phyloP scores from a whole-genome alignment of 2,797 vertebrate species.

The Hapalemur alaotrensis region DNA sequence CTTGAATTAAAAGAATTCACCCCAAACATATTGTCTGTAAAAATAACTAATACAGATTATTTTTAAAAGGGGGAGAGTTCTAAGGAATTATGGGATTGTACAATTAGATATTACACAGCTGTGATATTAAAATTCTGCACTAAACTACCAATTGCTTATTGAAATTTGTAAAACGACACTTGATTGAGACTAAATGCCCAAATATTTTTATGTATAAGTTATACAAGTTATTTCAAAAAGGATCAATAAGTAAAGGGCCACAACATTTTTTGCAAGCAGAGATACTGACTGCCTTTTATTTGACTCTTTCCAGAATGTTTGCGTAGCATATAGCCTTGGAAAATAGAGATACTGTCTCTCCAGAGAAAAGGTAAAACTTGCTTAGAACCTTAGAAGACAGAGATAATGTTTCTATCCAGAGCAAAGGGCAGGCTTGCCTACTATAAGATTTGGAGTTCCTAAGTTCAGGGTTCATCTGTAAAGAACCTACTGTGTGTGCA shows the following conservation, averaged over 20 bases:
- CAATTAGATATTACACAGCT: neutral
- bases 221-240: neutral
- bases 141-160: neutral
- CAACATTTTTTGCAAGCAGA: neutral
- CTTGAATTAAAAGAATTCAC: neutral
- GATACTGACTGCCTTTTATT: neutral
- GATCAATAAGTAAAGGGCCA: neutral
- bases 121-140: neutral
- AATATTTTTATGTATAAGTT: neutral
- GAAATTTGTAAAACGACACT: neutral
- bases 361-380: neutral
- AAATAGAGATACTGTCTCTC: neutral
- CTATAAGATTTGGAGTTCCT: neutral
- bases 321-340: neutral
- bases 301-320: neutral
- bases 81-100: neutral
- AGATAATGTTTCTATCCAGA: neutral
- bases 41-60: neutral
- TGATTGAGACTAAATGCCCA: neutral
- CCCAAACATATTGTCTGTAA: neutral
- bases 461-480: neutral
- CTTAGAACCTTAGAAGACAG: neutral
- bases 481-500: neutral
- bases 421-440: neutral
- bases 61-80: neutral